Conservation (phyloP, 1,140 invertebrate species). For the Neodiprion fabricii region DNA sequence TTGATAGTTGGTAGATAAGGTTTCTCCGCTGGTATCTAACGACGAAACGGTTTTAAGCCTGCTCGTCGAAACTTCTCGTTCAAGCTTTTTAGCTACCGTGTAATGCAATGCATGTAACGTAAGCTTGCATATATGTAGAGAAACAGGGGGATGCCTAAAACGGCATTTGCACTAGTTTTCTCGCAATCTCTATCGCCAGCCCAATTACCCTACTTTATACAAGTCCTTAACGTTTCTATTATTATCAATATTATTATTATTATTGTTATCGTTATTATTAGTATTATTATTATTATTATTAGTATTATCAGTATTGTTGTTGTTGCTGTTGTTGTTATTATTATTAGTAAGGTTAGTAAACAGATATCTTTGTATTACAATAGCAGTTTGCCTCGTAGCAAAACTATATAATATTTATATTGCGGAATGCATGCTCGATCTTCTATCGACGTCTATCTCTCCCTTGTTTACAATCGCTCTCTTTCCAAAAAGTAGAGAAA, state of each 20-base stretch:
- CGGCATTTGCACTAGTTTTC: neutral
- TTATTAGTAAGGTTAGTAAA: constrained; percentile 8
- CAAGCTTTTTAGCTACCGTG: no score
- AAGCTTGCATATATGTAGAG: neutral
- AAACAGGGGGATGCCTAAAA: neutral
- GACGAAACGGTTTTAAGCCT: no score
- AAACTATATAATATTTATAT: constrained; percentile 29
- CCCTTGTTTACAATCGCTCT: neutral
- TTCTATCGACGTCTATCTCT: neutral
- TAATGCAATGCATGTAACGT: neutral
- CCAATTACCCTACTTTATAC: constrained; percentile 5
- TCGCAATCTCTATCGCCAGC: constrained; percentile 2
- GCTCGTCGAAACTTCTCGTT: no score
- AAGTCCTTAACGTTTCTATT: neutral
- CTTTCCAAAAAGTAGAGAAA: neutral
- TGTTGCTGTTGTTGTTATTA: neutral
- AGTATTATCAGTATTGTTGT: neutral
- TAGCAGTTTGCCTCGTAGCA: constrained; percentile 30
- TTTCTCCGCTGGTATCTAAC: no score
- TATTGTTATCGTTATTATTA: neutral
- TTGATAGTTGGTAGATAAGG: no score
- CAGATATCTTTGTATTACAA: constrained; percentile 21
- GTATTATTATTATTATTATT: neutral
- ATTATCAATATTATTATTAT: neutral
- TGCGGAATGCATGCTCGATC: constrained; percentile 30